These are phyloP conservation scores for Paedocypris sp. DNA, from an alignment of 2,113 vertebrate species.

Conservation along the genomic window DNA sequence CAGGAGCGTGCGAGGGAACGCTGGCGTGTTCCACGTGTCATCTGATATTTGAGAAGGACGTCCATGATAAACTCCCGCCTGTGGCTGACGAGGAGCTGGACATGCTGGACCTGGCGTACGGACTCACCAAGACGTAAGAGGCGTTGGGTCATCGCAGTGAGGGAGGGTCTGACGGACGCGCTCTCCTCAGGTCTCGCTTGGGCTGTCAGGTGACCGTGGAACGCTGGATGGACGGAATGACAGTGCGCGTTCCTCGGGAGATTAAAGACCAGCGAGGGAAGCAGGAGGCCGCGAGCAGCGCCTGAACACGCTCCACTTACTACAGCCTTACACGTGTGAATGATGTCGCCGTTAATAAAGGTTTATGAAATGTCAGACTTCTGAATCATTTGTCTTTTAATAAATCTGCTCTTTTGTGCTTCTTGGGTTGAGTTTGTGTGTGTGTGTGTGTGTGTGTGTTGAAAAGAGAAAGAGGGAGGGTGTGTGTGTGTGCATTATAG, in stretches of 20 bases:
- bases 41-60: conserved; percentile 59
- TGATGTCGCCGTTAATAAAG: too few relatives aligned
- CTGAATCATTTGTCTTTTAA: too few relatives aligned
- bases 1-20: conserved; percentile 64
- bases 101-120: conserved; percentile 66
- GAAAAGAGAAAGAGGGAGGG: too few relatives aligned
- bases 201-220: conserved; percentile 63
- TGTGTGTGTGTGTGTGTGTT: too few relatives aligned
- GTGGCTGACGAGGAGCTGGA: conserved; percentile 63
- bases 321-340: too few relatives aligned
- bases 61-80: conserved; percentile 51
- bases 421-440: too few relatives aligned
- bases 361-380: too few relatives aligned
- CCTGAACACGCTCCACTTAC: too few relatives aligned
- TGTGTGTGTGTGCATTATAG: too few relatives aligned
- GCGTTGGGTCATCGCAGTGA: neutral
- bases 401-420: too few relatives aligned
- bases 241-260: conserved; percentile 49
- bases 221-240: conserved; percentile 60
- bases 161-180: neutral
- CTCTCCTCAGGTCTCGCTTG: conserved; percentile 60
- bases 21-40: conserved; percentile 70
- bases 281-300: conserved; percentile 40
- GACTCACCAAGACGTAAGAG: conserved; percentile 60
- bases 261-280: conserved; percentile 47